Percentiles rank a stretch among this genome's conserved stretches.
Evolutionary conservation across 1,140 invertebrate species (phyloP).

Genomic region (Drosophila melanica): DNA sequence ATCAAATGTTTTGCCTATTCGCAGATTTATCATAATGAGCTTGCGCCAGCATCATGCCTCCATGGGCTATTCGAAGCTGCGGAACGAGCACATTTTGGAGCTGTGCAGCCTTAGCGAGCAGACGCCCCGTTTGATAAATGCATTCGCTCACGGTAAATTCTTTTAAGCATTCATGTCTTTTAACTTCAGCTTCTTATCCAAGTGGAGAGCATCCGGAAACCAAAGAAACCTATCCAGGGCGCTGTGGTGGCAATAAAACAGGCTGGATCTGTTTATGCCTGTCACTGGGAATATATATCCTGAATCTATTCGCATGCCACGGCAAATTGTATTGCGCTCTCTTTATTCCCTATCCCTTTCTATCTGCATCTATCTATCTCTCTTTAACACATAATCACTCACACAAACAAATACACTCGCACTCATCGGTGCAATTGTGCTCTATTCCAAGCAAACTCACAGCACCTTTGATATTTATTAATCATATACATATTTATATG

Average conservation of each 20-base stretch:
- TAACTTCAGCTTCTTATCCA: neutral
- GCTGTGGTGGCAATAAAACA: slow-evolving; percentile 6
- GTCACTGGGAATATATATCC: neutral
- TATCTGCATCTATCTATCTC: neutral
- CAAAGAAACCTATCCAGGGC: slow-evolving; percentile 6
- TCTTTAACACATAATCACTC: neutral
- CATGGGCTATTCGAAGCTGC: slow-evolving; percentile 59
- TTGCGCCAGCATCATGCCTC: slow-evolving; percentile 56
- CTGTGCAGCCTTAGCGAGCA: slow-evolving; percentile 70
- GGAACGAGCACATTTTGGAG: slow-evolving; percentile 73
- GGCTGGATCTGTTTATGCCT: slow-evolving; percentile 3
- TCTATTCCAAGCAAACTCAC: slow-evolving; percentile 14
- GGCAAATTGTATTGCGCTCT: neutral
- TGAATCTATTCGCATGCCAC: neutral
- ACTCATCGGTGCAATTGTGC: slow-evolving; percentile 13
- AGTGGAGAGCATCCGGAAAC: neutral
- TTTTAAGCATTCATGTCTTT: slow-evolving; percentile 26
- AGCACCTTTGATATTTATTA: slow-evolving; percentile 20
- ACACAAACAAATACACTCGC: neutral
- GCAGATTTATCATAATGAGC: slow-evolving; percentile 70
- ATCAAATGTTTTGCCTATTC: neutral
- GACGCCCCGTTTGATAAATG: slow-evolving; percentile 66
- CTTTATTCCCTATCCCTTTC: slow-evolving; percentile 2
- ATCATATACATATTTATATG: slow-evolving; percentile 22
- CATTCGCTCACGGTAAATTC: slow-evolving; percentile 65